Percentiles rank a stretch among this genome's conserved stretches.
These are phyloP conservation scores for Pristionchus exspectatus DNA, from an alignment of 2,888 invertebrate genomes.

Conservation along the genomic window DNA sequence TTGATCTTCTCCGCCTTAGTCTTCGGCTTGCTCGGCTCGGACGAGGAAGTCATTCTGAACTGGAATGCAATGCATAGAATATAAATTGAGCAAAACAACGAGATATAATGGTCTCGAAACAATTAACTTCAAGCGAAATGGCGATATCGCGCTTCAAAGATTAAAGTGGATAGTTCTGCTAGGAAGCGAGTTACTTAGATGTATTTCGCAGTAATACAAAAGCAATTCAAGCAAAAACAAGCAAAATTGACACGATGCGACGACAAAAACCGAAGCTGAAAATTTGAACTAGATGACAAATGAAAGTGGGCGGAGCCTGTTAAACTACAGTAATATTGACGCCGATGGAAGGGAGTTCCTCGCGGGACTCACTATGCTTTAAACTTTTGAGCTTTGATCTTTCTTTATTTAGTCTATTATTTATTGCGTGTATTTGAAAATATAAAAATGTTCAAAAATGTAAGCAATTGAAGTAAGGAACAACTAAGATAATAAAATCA, in stretches of 20 bases:
- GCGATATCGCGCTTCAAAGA: neutral
- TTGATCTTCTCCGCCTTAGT: constrained; percentile 52
- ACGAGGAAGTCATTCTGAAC: constrained; percentile 21
- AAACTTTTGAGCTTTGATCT: neutral
- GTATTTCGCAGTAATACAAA: too few species aligned
- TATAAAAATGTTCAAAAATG: too few species aligned
- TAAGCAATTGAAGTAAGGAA: too few species aligned
- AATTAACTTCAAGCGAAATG: neutral
- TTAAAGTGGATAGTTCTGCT: neutral
- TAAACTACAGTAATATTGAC: neutral
- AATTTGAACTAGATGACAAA: constrained; percentile 13
- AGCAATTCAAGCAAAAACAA: neutral
- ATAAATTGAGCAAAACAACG: neutral
- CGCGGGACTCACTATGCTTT: neutral
- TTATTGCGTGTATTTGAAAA: too few species aligned
- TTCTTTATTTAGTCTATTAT: too few species aligned
- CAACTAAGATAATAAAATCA: too few species aligned
- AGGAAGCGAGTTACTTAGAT: neutral
- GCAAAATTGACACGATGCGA: neutral
- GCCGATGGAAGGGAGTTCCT: neutral
- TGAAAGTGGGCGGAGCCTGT: neutral
- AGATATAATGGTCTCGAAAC: neutral
- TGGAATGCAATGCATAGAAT: neutral
- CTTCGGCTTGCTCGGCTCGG: constrained; percentile 42
- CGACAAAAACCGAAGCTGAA: neutral